phyloP scores from a whole-genome alignment of 1,140 invertebrate genomes.

The Laupala kohalensis region DNA sequence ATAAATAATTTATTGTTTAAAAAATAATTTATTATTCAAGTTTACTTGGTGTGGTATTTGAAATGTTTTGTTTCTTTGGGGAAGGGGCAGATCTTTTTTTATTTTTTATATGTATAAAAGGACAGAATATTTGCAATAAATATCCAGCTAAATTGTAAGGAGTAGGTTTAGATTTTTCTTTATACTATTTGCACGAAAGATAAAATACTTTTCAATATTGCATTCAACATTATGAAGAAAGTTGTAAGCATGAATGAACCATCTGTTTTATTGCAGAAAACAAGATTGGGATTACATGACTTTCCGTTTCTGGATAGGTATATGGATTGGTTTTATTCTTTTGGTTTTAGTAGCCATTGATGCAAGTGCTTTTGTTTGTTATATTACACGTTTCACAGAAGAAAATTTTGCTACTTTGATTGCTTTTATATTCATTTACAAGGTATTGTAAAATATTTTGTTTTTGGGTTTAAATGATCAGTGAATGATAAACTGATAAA shows the following conservation, averaged over 20 bases:
- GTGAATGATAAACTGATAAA: not conserved
- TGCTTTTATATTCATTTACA: constrained; percentile 97
- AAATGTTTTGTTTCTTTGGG: too few relatives aligned
- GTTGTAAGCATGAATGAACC: not conserved
- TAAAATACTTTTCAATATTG: too few relatives aligned
- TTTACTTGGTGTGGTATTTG: too few relatives aligned
- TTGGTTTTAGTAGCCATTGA: constrained; percentile 86
- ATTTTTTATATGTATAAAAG: too few relatives aligned
- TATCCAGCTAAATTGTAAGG: too few relatives aligned
- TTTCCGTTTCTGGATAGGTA: constrained; percentile 89
- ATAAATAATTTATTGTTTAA: too few relatives aligned
- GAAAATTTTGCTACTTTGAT: constrained; percentile 98
- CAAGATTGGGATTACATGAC: constrained; percentile 80
- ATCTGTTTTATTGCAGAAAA: constrained; percentile 31
- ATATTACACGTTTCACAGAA: constrained; percentile 97
- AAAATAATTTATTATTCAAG: too few relatives aligned
- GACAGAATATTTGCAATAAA: too few relatives aligned
- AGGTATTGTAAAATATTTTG: constrained; percentile 42
- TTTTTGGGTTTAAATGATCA: not conserved
- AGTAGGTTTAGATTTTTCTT: too few relatives aligned
- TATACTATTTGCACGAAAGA: too few relatives aligned
- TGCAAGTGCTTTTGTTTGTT: constrained; percentile 94
- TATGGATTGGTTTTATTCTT: constrained; percentile 82
- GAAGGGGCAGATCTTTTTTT: too few relatives aligned
- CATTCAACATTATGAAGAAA: too few relatives aligned